Conservation (phyloP, 2,888 invertebrate species). For the Aporophyla nigra region DNA sequence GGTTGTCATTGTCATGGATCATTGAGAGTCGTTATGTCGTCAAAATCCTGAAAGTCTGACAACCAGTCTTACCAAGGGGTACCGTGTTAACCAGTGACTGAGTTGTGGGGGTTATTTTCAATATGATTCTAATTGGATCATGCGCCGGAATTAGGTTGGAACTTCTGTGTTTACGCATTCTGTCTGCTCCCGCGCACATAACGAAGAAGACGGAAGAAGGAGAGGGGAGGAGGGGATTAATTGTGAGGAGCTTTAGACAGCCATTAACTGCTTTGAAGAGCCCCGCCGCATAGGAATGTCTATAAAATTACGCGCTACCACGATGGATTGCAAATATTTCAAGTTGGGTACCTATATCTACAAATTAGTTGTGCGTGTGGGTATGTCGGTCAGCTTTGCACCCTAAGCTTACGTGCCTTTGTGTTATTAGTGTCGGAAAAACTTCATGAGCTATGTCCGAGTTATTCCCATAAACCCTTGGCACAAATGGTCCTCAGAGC, state of each 20-base stretch:
- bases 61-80: too few species aligned
- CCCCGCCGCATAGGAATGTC: slow-evolving; percentile 58
- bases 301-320: slow-evolving; percentile 52
- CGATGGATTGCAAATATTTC: slow-evolving; percentile 51
- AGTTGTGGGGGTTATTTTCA: too few species aligned
- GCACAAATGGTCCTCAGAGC: neutral
- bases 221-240: slow-evolving; percentile 60
- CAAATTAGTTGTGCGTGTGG: slow-evolving; percentile 54
- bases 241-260: slow-evolving; percentile 68
- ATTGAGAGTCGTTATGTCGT: too few species aligned
- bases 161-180: slow-evolving; percentile 18
- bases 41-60: too few species aligned
- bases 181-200: slow-evolving; percentile 62
- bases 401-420: slow-evolving; percentile 25
- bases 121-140: neutral
- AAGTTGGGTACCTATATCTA: slow-evolving; percentile 44
- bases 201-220: slow-evolving; percentile 39
- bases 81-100: too few species aligned
- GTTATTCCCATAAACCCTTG: slow-evolving; percentile 13
- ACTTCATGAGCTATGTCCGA: neutral
- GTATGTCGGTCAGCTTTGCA: slow-evolving; percentile 31
- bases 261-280: slow-evolving; percentile 68
- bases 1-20: too few species aligned
- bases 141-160: neutral
- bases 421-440: slow-evolving; percentile 36